Base-by-base conservation (phyloP, 2,888 invertebrate genomes). In the Chironomus riparius region DNA sequence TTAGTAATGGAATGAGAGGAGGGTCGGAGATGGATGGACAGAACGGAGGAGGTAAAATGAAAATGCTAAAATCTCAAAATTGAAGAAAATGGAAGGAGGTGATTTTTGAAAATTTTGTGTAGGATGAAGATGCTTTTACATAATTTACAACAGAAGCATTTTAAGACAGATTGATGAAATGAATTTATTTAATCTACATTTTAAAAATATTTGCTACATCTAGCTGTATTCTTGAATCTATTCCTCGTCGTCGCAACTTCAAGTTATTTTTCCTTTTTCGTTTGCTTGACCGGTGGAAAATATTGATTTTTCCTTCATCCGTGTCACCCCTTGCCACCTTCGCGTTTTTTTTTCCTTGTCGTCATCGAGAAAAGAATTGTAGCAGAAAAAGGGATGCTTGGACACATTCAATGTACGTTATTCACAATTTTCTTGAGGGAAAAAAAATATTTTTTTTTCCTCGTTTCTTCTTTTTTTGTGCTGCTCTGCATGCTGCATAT, bases 271-370 rank as follows among this genome's bases (percentile, higher is more conserved):
- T 13, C 24, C 24, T 21, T 65, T 24, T 65, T 65, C 65, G 18
- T 24, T 24, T 65, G n/a, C 65, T 56, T 65, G 65, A 65, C 65
- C 65, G 65, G 65, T 24, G 65, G 68, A 62, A 74, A 68, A 21
- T 74, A 74, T 74, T 74, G 74, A 74, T 74, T 74, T 74, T 74
- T 74, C 47, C 61, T 48, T 18, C 38, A 21, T 61, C 71, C 56
- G 21, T 56, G 71, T 24, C 71, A 70, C 56, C 72, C 72, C 72
- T 65, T 74, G 50, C 74, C 65, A 74, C 65, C 74, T 68, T 68
- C 74, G 74, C 74, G 74, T 68, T 68, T 74, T 71, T 71, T 71
- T 47, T 68, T 28, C 21, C 38, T 47, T 68, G 18, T 65, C 65
- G 65, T 24, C 24, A 65, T 65, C 24, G 65, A 21, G 65, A 28